phyloP scores from a whole-genome alignment of 2,888 invertebrate genomes.

The Drosophila demipolita region DNA sequence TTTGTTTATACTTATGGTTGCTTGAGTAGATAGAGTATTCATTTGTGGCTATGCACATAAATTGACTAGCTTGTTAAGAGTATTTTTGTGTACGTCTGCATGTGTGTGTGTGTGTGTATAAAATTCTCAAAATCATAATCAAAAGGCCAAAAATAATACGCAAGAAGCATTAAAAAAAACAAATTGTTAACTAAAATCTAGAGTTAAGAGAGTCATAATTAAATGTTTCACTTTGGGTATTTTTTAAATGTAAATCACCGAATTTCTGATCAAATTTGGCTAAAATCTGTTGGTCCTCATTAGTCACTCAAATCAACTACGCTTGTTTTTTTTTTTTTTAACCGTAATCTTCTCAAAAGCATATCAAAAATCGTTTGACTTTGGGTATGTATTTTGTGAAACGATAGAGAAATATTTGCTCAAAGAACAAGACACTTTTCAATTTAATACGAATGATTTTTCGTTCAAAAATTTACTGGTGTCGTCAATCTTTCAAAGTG shows the following conservation, averaged over 20 bases:
- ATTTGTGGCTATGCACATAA: slow-evolving; percentile 65
- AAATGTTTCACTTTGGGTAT: slow-evolving; percentile 10
- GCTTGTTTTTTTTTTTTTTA: slow-evolving; percentile 25
- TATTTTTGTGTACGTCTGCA: slow-evolving; percentile 22
- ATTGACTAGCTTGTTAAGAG: slow-evolving; percentile 70
- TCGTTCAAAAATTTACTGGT: slow-evolving; percentile 29
- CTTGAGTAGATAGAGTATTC: slow-evolving; percentile 43
- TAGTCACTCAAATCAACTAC: slow-evolving; percentile 58
- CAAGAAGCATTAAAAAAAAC: slow-evolving; percentile 67
- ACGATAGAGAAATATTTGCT: slow-evolving; percentile 27
- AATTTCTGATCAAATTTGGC: slow-evolving; percentile 55
- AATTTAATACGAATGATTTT: slow-evolving; percentile 31
- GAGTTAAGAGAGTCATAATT: slow-evolving; percentile 10
- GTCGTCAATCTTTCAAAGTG: slow-evolving; percentile 65
- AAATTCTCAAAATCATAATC: slow-evolving; percentile 26
- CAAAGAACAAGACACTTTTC: slow-evolving; percentile 58
- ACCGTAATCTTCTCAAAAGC: slow-evolving; percentile 31
- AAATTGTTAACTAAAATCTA: slow-evolving; percentile 41
- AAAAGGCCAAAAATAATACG: slow-evolving; percentile 47
- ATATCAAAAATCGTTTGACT: slow-evolving; percentile 44
- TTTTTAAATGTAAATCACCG: slow-evolving; percentile 45
- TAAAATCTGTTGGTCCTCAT: slow-evolving; percentile 75
- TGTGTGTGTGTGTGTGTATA: slow-evolving; percentile 25
- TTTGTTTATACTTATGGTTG: slow-evolving; percentile 58
- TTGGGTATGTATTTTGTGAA: slow-evolving; percentile 5